Evolutionary conservation across 2,888 invertebrate species (phyloP).

Genomic region (Listrodromus nycthemerus): DNA sequence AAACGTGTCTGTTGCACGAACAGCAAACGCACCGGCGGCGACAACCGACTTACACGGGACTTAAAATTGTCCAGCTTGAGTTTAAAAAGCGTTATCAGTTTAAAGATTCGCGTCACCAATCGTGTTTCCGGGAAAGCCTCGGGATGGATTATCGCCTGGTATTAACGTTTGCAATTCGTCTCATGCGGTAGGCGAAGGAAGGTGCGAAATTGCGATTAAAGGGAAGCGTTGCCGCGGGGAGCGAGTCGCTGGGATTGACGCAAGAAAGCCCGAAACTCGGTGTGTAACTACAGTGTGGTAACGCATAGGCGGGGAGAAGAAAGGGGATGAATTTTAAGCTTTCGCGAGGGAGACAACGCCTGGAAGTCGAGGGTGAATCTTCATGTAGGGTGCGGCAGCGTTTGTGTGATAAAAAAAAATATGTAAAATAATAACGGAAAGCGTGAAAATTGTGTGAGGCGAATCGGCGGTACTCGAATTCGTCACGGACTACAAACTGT

Average conservation of each 20-base stretch:
- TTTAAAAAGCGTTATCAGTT: conserved; percentile 54
- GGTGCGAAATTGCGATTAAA: conserved; percentile 61
- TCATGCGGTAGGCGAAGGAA: conserved; percentile 4
- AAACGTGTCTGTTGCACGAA: neutral
- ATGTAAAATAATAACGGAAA: neutral
- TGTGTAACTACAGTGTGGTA: neutral
- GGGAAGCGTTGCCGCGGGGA: conserved; percentile 48
- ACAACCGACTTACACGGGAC: conserved; percentile 75
- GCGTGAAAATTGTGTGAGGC: too few species aligned
- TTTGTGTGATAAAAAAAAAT: neutral
- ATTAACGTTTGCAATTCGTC: conserved; percentile 45
- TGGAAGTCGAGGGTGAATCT: conserved; percentile 36
- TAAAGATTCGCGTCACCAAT: neutral
- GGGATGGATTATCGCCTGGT: conserved; percentile 19
- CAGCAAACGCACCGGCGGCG: conserved; percentile 59
- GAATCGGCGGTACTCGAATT: too few species aligned
- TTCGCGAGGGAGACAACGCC: conserved; percentile 29
- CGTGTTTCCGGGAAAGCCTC: neutral
- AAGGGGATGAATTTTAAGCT: conserved; percentile 44
- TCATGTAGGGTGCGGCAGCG: neutral
- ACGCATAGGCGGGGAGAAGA: neutral
- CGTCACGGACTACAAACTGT: too few species aligned
- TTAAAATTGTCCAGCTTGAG: conserved; percentile 70
- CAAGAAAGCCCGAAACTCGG: conserved; percentile 18
- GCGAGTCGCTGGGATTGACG: conserved; percentile 29